Conservation (phyloP, 2,113 vertebrate species). For the Eublepharis macularius region DNA sequence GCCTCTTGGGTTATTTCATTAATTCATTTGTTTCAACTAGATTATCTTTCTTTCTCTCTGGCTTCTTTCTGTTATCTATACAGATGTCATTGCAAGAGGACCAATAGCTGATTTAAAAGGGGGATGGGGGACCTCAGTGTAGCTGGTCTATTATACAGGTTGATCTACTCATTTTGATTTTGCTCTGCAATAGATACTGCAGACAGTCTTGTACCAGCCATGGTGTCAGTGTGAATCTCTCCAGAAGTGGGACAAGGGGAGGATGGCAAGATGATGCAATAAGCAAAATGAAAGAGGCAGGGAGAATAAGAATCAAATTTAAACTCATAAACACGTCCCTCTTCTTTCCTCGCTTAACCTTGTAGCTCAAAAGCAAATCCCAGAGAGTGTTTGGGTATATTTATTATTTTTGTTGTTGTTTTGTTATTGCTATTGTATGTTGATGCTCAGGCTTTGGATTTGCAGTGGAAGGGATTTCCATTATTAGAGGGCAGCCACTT, state of each 20-base stretch:
- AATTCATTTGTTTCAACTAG: slow-evolving; percentile 2
- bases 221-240: not conserved
- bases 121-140: not conserved
- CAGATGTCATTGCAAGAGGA: too few relatives aligned
- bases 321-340: not conserved
- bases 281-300: not conserved
- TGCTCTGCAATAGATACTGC: not conserved
- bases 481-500: too few relatives aligned
- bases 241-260: not conserved
- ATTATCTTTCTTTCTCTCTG: not conserved
- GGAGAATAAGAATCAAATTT: not conserved
- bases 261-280: not conserved
- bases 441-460: not conserved
- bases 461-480: not conserved
- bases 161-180: not conserved
- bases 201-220: not conserved
- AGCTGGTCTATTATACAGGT: not conserved
- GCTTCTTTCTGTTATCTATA: not conserved
- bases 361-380: not conserved
- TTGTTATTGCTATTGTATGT: not conserved
- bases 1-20: not conserved
- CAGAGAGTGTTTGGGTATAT: not conserved
- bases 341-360: not conserved
- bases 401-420: not conserved
- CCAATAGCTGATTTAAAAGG: not conserved